phyloP scores from a whole-genome alignment of 2,888 invertebrate genomes.

The Daptonema setosum region DNA sequence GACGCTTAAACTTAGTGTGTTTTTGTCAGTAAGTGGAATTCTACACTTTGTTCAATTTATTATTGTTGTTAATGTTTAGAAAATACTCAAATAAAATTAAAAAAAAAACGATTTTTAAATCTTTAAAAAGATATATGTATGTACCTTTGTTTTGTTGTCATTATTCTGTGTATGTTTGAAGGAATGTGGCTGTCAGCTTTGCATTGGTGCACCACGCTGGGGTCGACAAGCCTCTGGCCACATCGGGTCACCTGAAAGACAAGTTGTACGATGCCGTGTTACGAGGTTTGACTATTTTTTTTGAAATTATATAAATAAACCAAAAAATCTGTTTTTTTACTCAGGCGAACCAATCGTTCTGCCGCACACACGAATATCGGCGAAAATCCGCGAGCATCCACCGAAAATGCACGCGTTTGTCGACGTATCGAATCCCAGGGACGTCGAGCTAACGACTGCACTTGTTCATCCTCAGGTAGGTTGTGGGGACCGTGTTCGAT shows the following conservation, averaged over 20 bases:
- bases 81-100: no score
- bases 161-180: no score
- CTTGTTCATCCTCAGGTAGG: no score
- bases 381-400: conserved; percentile 4
- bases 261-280: background rate
- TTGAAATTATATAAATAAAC: background rate
- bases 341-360: background rate
- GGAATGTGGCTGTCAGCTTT: background rate
- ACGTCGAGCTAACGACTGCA: conserved; percentile 2
- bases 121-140: no score
- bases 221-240: background rate
- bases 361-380: conserved; percentile 5
- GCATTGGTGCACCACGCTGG: background rate
- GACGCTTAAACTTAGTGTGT: no score
- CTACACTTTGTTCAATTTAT: no score
- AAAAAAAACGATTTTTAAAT: no score
- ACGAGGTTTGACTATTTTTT: background rate
- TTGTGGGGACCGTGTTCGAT: no score
- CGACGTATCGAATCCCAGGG: background rate
- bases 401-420: conserved; percentile 6
- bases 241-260: background rate
- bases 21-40: no score
- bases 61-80: no score
- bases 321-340: background rate
- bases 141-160: no score